Base-by-base conservation (phyloP, 2,113 vertebrate genomes). In the Henicopernis longicauda region DNA sequence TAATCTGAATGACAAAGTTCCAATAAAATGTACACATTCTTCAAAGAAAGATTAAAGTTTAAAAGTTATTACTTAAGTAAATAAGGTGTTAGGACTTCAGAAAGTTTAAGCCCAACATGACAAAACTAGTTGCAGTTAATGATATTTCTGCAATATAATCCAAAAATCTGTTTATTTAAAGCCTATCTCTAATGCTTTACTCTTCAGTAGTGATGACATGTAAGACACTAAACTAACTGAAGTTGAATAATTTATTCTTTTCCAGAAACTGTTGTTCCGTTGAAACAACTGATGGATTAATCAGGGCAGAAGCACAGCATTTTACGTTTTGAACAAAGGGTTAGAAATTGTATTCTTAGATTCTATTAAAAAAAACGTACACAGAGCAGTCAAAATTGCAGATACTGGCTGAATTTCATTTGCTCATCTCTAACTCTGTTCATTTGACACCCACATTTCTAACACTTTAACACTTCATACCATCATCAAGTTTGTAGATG, bases 401-500 rank as follows among this genome's bases (percentile, higher is more conserved):
- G 82, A 42, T 58, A 70, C 34, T 0, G 0, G 73, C 74, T 80
- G 54, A 86, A 45, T 58, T 73, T 62, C 57, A n/a, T 55, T 86
- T 0, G 0, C 45, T 88, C 14, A 0, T 77, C 42, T 95, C 47
- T 62, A 77, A 88, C 76, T 89, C 52, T 83, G 40, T 61, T 92
- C 89, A 74, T 71, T 31, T 67, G 86, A 93, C 96, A 83, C 89
- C 94, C 91, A 90, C 89, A 70, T 73, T 95, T 93, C 92, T 67
- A 92, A 93, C 95, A 95, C 94, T 82, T 90, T 31, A 90, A 65
- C 47, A 59, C 66, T 93, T 93, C 50, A 89, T 61, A 85, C 63
- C 50, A 57, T 40, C 78, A 66, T 36, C 67, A 52, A 82, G 50
- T 77, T 69, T 72, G 77, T 38, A 79, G 66, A 90, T 73, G 72